phyloP scores from a whole-genome alignment of 2,113 vertebrate genomes.

The Promerops cafer region DNA sequence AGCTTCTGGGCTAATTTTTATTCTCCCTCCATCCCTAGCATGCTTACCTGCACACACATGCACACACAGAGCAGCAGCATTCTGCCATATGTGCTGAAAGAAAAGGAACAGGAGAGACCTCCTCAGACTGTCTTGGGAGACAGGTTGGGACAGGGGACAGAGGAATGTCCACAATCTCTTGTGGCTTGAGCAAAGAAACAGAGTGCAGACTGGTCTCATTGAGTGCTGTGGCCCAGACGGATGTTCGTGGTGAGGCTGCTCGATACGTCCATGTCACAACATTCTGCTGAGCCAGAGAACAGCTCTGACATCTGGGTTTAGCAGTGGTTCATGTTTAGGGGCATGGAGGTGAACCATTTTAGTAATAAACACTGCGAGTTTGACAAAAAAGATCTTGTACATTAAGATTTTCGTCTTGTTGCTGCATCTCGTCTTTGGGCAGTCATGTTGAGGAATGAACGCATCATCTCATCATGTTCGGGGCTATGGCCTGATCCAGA shows the following conservation, averaged over 20 bases:
- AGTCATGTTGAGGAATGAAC: not conserved
- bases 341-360: not conserved
- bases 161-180: not conserved
- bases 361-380: accelerated
- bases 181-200: not conserved
- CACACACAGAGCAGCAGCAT: accelerated
- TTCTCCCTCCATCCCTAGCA: not conserved
- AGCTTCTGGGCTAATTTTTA: not conserved
- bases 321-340: not conserved
- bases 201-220: not conserved
- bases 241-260: not conserved
- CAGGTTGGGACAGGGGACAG: not conserved
- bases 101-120: not conserved
- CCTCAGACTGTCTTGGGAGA: not conserved
- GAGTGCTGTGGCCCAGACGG: not conserved
- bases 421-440: accelerated
- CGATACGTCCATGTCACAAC: accelerated
- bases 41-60: not conserved
- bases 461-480: not conserved
- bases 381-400: not conserved
- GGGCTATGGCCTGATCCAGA: not conserved
- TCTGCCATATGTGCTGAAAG: not conserved
- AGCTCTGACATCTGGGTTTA: not conserved
- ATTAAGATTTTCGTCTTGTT: accelerated
- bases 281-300: not conserved